Base-by-base conservation (phyloP, 2,797 vertebrate species). In the Myotis vivesi region DNA sequence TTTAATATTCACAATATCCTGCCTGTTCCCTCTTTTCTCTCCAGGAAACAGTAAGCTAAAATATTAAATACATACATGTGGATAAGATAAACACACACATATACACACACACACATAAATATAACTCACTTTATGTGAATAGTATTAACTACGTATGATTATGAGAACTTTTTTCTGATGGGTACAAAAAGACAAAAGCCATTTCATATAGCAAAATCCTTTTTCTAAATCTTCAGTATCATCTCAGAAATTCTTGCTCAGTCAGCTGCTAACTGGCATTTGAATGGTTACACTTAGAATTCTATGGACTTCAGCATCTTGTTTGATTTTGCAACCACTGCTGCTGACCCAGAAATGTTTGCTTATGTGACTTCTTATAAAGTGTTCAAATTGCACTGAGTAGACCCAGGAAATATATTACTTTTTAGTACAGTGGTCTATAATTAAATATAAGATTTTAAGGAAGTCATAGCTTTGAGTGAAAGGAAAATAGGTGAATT, bases 331-430 rank as follows among this genome's bases (percentile, higher is more conserved):
- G 11, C 33, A 87, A 62, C 33, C 20, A 10, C 49, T 85, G 51
- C 69, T 90, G 20, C 79, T 83, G 91, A 97, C 81, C 83, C 88
- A 92, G 86, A 96, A 95, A 94, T n/a, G 23, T 89, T 87, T 69
- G 30, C 87, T 49, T 64, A n/a, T 72, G 33, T 75, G 91, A 80
- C 77, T 94, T 89, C 33, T 82, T 75, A 80, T 5, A 71, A 87
- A 69, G 23, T 46, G 36, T 69, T 80, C 51, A 72, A 49, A 81
- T 36, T 91, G 28, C 11, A 71, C 57, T 22, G 84, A 53, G 38
- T 49, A 85, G 59, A 8, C 0, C 20, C 53, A 33, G 13, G 16
- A 94, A 96, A 80, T 15, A 4, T 1, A 30, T 49, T 66, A 62
- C 15, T 57, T 46, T 89, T 38, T 30, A 95, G 23, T 71, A 59